phyloP scores from a whole-genome alignment of 2,888 invertebrate species.

The Spodoptera picta region DNA sequence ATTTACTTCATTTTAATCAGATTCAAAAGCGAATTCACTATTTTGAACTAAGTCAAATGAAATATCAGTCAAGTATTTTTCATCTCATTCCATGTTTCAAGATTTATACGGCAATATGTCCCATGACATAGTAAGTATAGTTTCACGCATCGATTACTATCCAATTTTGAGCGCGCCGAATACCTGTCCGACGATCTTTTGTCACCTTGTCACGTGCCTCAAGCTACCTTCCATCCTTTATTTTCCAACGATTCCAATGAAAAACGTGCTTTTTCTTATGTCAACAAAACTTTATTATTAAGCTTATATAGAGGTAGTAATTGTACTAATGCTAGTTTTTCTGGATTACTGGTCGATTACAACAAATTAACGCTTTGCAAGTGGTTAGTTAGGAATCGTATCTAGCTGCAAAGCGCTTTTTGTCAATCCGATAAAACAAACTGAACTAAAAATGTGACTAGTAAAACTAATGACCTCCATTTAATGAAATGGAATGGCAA shows the following conservation, averaged over 20 bases:
- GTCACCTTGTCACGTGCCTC: constrained; percentile 81
- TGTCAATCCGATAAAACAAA: too few relatives aligned
- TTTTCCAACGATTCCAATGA: constrained; percentile 69
- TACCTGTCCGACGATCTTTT: constrained; percentile 83
- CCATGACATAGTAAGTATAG: constrained; percentile 54
- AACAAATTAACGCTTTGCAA: constrained; percentile 22
- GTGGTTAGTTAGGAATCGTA: background rate
- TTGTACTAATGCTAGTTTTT: constrained; percentile 40
- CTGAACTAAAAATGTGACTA: too few relatives aligned
- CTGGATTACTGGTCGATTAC: constrained; percentile 35
- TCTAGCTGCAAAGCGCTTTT: too few relatives aligned
- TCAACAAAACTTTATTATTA: constrained; percentile 64
- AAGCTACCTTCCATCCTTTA: constrained; percentile 69
- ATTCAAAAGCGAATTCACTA: too few relatives aligned
- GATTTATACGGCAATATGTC: constrained; percentile 49
- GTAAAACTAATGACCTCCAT: too few relatives aligned
- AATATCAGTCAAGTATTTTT: background rate
- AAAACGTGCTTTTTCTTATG: constrained; percentile 73
- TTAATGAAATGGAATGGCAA: too few relatives aligned
- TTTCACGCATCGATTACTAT: constrained; percentile 86
- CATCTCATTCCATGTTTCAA: constrained; percentile 17
- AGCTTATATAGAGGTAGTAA: constrained; percentile 57
- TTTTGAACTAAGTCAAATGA: too few relatives aligned
- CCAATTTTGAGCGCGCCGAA: constrained; percentile 82
- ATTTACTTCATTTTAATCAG: too few relatives aligned